These are phyloP conservation scores for Trichechus manatus DNA, from an alignment of 2,113 vertebrate species.

Conservation along the genomic window DNA sequence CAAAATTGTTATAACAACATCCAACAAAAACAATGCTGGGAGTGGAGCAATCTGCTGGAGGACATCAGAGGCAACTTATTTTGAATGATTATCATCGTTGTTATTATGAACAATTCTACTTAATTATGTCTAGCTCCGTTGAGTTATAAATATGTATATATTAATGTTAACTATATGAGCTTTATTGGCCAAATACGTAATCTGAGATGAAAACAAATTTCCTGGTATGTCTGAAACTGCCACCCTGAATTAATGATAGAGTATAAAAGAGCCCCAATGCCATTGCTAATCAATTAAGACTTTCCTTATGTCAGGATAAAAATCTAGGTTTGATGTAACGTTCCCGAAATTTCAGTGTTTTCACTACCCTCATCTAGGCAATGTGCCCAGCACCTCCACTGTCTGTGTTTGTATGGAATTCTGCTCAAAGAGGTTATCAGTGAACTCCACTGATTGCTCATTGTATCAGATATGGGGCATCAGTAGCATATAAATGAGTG, in stretches of 20 bases:
- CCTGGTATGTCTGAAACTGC: conserved; percentile 50
- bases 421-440: no score
- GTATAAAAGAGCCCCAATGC: neutral
- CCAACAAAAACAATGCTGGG: neutral
- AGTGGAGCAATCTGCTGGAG: neutral
- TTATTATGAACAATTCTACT: conserved; percentile 71
- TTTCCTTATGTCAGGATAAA: conserved; percentile 4
- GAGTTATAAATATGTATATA: conserved; percentile 76
- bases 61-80: conserved; percentile 36
- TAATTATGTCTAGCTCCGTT: conserved; percentile 70
- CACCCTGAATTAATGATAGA: conserved; percentile 47
- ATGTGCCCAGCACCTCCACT: neutral
- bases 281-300: conserved; percentile 7
- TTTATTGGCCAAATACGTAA: conserved; percentile 74
- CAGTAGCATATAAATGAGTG: neutral
- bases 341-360: neutral
- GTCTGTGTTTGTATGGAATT: neutral
- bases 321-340: neutral
- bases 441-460: neutral
- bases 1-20: neutral
- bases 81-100: conserved; percentile 64
- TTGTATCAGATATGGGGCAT: neutral
- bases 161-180: conserved; percentile 75
- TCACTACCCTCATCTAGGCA: neutral
- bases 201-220: conserved; percentile 77